These are phyloP conservation scores for Helobdella robusta DNA, from an alignment of 2,888 invertebrate genomes.

Conservation along the genomic window DNA sequence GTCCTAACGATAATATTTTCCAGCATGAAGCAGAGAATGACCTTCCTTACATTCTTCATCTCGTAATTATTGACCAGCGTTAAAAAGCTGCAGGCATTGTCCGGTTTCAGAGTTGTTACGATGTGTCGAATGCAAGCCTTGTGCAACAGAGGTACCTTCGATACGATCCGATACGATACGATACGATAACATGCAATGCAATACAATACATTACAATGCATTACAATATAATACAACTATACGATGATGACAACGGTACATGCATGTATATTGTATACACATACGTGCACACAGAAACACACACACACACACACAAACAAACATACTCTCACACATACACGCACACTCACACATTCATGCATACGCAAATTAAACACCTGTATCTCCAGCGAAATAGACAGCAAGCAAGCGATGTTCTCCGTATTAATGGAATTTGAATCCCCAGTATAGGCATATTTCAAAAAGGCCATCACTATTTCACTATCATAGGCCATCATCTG, in stretches of 20 bases:
- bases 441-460: conserved; percentile 12
- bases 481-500: conserved; percentile 5
- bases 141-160: conserved; percentile 13
- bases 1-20: conserved; percentile 18
- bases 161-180: no score
- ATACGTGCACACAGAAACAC: no score
- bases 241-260: no score
- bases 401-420: neutral
- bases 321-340: no score
- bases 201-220: no score
- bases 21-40: conserved; percentile 17
- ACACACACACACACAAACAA: no score
- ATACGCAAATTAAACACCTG: conserved; percentile 5
- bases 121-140: conserved; percentile 12
- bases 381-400: conserved; percentile 16
- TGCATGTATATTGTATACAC: no score
- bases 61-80: conserved; percentile 9
- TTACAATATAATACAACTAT: no score
- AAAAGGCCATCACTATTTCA: neutral
- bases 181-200: no score
- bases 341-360: no score
- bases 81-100: conserved; percentile 8
- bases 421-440: neutral
- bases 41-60: conserved; percentile 21
- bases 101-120: neutral